Conservation (phyloP, 2,797 vertebrate species). For the Micromesistius poutassou region DNA sequence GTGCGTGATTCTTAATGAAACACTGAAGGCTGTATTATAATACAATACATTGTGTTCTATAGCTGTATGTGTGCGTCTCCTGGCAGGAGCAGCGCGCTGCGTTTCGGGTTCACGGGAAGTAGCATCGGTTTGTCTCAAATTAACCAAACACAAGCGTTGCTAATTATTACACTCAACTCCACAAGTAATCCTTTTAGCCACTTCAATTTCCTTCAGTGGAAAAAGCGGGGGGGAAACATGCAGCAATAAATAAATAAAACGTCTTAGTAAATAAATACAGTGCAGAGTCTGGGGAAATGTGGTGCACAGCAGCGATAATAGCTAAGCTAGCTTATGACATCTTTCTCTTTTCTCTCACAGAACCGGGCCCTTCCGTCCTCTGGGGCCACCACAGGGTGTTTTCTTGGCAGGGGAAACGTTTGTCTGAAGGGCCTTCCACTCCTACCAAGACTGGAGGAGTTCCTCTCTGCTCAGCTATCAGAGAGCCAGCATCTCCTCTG, state of each 20-base stretch:
- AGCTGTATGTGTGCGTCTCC: too few relatives aligned
- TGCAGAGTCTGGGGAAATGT: conserved; percentile 88
- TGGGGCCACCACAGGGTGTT: conserved; percentile 68
- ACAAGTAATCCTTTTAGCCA: conserved; percentile 98
- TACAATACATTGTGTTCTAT: too few relatives aligned
- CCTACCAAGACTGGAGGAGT: conserved; percentile 52
- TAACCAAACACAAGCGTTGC: conserved; percentile 58
- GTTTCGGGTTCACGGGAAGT: conserved; percentile 55
- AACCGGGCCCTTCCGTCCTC: conserved; percentile 63
- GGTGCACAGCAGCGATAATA: conserved; percentile 80
- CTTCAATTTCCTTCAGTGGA: conserved; percentile 75
- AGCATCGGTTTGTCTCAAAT: conserved; percentile 49
- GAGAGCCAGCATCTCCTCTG: conserved; percentile 54
- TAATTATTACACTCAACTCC: conserved; percentile 78
- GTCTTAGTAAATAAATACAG: conserved; percentile 82
- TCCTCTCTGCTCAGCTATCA: conserved; percentile 52
- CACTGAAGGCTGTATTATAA: too few relatives aligned
- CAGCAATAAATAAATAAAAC: conserved; percentile 77
- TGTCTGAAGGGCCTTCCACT: conserved; percentile 64
- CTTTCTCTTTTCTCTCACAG: conserved; percentile 78
- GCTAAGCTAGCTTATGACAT: conserved; percentile 82
- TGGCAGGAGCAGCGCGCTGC: background rate
- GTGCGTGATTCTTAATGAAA: too few relatives aligned
- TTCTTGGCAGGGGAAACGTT: conserved; percentile 55
- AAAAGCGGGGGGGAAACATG: conserved; percentile 49